Evolutionary conservation across 2,888 invertebrate genomes (phyloP).

Genomic region (Griposia aprilina): DNA sequence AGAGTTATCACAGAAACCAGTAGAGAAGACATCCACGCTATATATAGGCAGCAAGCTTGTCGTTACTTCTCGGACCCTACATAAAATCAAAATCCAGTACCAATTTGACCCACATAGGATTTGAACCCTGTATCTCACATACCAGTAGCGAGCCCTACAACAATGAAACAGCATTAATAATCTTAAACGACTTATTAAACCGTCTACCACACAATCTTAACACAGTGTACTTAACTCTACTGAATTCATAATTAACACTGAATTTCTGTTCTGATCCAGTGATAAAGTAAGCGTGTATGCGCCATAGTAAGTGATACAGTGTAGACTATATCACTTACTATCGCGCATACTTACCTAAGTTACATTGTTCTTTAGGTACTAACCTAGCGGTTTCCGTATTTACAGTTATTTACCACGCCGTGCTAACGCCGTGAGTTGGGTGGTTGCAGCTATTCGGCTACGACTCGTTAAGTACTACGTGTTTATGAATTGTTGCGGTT

Average conservation of each 20-base stretch:
- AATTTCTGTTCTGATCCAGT: slow-evolving; percentile 42
- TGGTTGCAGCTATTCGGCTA: slow-evolving; percentile 42
- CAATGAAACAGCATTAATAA: slow-evolving; percentile 23
- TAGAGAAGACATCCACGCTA: neutral
- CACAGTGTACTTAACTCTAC: slow-evolving; percentile 21
- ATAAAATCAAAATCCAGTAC: neutral
- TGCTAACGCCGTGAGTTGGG: slow-evolving; percentile 37
- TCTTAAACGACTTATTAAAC: slow-evolving; percentile 7
- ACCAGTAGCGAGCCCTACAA: neutral
- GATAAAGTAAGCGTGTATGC: slow-evolving; percentile 53
- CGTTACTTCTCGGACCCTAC: neutral
- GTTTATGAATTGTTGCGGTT: slow-evolving; percentile 51
- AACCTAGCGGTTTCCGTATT: slow-evolving; percentile 59
- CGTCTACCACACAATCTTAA: slow-evolving; percentile 3
- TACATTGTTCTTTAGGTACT: slow-evolving; percentile 47
- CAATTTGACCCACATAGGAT: neutral
- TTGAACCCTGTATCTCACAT: neutral
- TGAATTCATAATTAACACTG: slow-evolving; percentile 50
- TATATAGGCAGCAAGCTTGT: neutral
- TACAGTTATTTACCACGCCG: slow-evolving; percentile 60
- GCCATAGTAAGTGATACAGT: no score
- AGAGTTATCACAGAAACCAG: neutral
- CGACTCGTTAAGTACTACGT: slow-evolving; percentile 43
- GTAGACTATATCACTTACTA: slow-evolving; percentile 50
- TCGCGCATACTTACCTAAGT: slow-evolving; percentile 43